Conservation (phyloP, 2,888 invertebrate species). For the Rhingia campestris region DNA sequence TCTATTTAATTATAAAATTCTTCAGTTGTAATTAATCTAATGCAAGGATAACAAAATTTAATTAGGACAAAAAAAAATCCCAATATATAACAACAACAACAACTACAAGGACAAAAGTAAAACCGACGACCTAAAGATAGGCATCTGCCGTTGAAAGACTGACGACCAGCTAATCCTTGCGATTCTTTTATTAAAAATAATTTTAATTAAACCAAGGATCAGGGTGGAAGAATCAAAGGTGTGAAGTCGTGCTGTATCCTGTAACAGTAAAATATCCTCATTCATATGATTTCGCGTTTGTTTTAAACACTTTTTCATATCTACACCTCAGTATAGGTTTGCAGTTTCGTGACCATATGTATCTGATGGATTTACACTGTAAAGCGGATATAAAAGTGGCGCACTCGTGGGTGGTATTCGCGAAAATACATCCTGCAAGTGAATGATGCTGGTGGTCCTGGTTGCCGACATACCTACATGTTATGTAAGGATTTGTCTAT, state of each 20-base stretch:
- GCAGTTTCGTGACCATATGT: constrained; percentile 28
- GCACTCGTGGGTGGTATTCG: background rate
- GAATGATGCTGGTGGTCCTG: constrained; percentile 15
- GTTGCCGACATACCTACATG: constrained; percentile 11
- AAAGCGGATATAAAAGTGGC: constrained; percentile 3
- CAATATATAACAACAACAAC: background rate
- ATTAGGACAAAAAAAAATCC: background rate
- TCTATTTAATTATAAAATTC: constrained; percentile 68
- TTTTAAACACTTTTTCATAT: constrained; percentile 5
- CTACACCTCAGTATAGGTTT: background rate
- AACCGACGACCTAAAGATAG: no score
- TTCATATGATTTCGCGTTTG: background rate
- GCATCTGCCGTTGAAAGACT: constrained; percentile 3
- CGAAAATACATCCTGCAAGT: background rate
- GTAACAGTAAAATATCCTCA: background rate
- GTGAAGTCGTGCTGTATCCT: background rate
- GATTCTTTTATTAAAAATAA: constrained; percentile 4
- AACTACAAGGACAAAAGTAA: no score
- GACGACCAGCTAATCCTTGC: background rate
- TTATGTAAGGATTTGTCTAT: constrained; percentile 61
- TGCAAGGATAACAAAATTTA: constrained; percentile 27
- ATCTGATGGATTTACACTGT: constrained; percentile 22
- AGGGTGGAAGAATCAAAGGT: constrained; percentile 21
- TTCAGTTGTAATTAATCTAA: constrained; percentile 54
- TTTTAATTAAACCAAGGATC: constrained; percentile 59